phyloP scores from a whole-genome alignment of 2,888 invertebrate genomes.

The Euclidia mi region DNA sequence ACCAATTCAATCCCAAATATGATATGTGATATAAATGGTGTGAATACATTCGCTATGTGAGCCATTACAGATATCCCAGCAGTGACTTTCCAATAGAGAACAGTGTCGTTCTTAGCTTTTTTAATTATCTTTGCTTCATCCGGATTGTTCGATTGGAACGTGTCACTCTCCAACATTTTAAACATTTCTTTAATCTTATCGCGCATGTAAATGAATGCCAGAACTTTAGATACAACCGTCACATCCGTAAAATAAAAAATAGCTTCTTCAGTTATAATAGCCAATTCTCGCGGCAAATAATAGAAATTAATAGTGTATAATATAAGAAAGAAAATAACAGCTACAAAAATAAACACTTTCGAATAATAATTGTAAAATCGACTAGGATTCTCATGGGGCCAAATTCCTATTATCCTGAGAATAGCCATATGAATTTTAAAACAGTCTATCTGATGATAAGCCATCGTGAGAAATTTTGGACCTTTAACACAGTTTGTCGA shows the following conservation, averaged over 20 bases:
- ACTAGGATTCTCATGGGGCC: slow-evolving; percentile 52
- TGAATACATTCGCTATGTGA: slow-evolving; percentile 59
- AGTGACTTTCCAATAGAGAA: slow-evolving; percentile 68
- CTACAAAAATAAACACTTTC: slow-evolving; percentile 52
- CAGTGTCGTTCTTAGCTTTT: slow-evolving; percentile 64
- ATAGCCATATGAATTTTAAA: slow-evolving; percentile 67
- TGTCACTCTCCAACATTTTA: slow-evolving; percentile 67
- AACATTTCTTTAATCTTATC: slow-evolving; percentile 64
- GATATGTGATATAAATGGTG: slow-evolving; percentile 66
- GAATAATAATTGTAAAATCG: slow-evolving; percentile 61
- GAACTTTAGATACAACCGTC: slow-evolving; percentile 64
- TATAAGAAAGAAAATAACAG: slow-evolving; percentile 58
- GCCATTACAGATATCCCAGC: too few relatives aligned
- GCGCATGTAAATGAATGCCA: slow-evolving; percentile 64
- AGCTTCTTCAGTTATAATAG: slow-evolving; percentile 69
- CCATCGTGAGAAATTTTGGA: slow-evolving; percentile 33
- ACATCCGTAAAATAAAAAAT: slow-evolving; percentile 73
- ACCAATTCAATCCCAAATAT: slow-evolving; percentile 56
- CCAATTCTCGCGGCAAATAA: slow-evolving; percentile 66
- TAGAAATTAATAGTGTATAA: slow-evolving; percentile 69
- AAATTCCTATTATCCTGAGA: slow-evolving; percentile 69
- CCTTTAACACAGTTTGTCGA: neutral
- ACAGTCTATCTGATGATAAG: slow-evolving; percentile 66
- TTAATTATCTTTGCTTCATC: slow-evolving; percentile 60
- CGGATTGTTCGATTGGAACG: slow-evolving; percentile 64